These are phyloP conservation scores for Ochropleura plecta DNA, from an alignment of 2,888 invertebrate species.

Conservation along the genomic window DNA sequence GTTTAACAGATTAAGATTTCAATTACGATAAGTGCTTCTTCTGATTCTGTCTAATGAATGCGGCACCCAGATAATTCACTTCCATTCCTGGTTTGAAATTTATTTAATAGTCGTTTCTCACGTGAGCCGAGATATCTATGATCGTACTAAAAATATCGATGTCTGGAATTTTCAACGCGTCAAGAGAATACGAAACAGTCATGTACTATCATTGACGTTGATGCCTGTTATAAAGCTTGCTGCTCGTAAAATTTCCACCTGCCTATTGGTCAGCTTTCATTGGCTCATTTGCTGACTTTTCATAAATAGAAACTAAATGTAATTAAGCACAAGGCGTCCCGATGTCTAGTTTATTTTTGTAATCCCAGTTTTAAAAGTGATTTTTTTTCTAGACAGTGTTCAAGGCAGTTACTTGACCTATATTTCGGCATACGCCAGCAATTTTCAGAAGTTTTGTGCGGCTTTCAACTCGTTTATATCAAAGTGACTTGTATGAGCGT, in stretches of 20 bases:
- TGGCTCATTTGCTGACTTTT: constrained; percentile 66
- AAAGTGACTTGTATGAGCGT: constrained; percentile 37
- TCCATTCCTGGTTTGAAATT: constrained; percentile 68
- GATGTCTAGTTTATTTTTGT: constrained; percentile 77
- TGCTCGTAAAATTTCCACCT: constrained; percentile 75
- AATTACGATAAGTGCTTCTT: constrained; percentile 71
- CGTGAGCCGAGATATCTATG: constrained; percentile 73
- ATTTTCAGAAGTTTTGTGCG: constrained; percentile 53
- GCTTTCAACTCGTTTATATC: constrained; percentile 39
- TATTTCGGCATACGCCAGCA: constrained; percentile 68
- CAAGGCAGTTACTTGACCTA: constrained; percentile 78
- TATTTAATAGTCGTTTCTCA: constrained; percentile 72
- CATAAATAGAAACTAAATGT: constrained; percentile 69
- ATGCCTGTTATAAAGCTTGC: constrained; percentile 73
- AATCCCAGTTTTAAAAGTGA: constrained; percentile 71
- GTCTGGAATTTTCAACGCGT: constrained; percentile 77
- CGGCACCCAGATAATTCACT: constrained; percentile 69
- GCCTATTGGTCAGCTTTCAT: constrained; percentile 69
- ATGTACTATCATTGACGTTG: constrained; percentile 73
- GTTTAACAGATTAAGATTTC: constrained; percentile 66
- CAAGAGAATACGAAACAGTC: constrained; percentile 75
- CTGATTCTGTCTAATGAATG: constrained; percentile 68
- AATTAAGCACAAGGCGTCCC: constrained; percentile 83
- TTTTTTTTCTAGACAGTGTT: constrained; percentile 74
- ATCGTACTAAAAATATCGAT: constrained; percentile 78